A percentile compares a stretch with the other conserved stretches of the same genome.
phyloP scores from a whole-genome alignment of 2,888 invertebrate species.

The Tinea semifulvella region DNA sequence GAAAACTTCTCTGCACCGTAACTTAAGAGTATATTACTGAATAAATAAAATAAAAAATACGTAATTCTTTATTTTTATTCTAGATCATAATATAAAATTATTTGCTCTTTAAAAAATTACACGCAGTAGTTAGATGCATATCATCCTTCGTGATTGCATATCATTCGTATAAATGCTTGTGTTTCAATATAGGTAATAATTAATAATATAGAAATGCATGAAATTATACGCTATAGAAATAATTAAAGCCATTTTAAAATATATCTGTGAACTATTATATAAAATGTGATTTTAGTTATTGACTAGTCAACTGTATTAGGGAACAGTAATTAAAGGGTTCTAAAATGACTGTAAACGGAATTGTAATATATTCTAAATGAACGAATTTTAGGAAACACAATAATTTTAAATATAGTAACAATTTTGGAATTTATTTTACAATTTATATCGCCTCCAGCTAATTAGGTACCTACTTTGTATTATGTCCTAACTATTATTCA shows the following conservation, averaged over 20 bases:
- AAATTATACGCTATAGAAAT: neutral
- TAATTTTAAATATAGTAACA: constrained; percentile 5
- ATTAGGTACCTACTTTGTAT: neutral
- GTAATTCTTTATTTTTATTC: too few species aligned
- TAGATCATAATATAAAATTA: too few species aligned
- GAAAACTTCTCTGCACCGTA: too few species aligned
- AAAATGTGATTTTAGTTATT: constrained; percentile 8
- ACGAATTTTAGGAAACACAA: constrained; percentile 12
- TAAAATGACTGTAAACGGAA: constrained; percentile 11
- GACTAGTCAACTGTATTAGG: constrained; percentile 8
- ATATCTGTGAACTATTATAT: neutral
- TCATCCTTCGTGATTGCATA: constrained; percentile 6
- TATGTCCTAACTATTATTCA: neutral
- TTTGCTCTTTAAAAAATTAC: too few species aligned
- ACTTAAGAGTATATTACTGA: too few species aligned
- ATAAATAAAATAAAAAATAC: too few species aligned
- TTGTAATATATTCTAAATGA: constrained; percentile 14
- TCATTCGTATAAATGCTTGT: constrained; percentile 2
- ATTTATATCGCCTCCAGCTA: neutral
- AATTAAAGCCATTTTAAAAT: neutral
- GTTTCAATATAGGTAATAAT: neutral
- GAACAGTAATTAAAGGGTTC: constrained; percentile 5
- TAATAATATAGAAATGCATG: neutral
- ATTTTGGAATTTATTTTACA: constrained; percentile 12
- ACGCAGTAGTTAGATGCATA: constrained; percentile 2